Conservation (phyloP, 2,113 vertebrate species). For the Thinocorus orbignyianus region DNA sequence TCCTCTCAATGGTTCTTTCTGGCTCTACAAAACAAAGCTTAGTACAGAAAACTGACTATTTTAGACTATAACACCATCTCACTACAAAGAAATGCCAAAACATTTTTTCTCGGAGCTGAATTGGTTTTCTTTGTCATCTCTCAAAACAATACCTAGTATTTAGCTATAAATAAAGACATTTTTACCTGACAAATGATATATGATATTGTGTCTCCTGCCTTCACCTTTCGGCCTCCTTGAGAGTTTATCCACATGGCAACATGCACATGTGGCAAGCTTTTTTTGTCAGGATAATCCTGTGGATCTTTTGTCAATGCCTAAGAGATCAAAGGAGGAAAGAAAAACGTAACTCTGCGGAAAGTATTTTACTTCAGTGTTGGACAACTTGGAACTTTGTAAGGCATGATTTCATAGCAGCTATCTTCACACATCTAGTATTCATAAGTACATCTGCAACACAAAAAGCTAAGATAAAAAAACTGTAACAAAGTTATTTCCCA, state of each 20-base stretch:
- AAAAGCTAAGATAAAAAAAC: neutral
- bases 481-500: neutral
- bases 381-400: neutral
- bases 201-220: slow-evolving; percentile 94
- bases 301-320: slow-evolving; percentile 96
- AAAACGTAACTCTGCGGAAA: neutral
- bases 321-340: slow-evolving; percentile 26
- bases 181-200: slow-evolving; percentile 96
- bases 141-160: neutral
- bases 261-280: slow-evolving; percentile 93
- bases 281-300: slow-evolving; percentile 98
- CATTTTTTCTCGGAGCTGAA: neutral
- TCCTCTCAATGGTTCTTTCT: neutral
- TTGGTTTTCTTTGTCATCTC: neutral
- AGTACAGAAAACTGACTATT: neutral
- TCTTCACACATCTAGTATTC: neutral
- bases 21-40: neutral
- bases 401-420: neutral
- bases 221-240: slow-evolving; percentile 89
- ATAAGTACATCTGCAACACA: neutral
- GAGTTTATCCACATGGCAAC: slow-evolving; percentile 99
- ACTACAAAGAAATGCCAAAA: neutral
- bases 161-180: neutral
- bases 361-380: neutral
- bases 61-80: neutral